These are phyloP conservation scores for Rotaria sp. DNA, from an alignment of 2,888 invertebrate genomes.

Conservation along the genomic window DNA sequence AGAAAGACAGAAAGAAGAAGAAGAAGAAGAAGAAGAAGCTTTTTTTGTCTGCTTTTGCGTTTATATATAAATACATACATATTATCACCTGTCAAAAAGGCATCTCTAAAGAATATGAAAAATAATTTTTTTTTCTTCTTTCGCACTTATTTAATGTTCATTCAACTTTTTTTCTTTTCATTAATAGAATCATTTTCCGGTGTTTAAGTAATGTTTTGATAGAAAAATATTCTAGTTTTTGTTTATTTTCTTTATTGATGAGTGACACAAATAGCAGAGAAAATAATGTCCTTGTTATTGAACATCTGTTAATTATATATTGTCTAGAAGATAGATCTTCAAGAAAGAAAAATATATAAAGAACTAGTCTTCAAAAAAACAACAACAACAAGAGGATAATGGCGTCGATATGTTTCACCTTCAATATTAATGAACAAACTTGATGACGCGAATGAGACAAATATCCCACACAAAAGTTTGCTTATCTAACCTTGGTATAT, in stretches of 20 bases:
- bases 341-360: not conserved
- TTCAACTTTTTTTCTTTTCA: not conserved
- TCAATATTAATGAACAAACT: not conserved
- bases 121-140: not conserved
- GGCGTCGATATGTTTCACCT: not conserved
- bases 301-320: not conserved
- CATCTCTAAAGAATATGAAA: not conserved
- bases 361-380: not conserved
- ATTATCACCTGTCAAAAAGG: not conserved
- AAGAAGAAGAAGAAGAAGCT: not conserved
- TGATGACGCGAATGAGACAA: not conserved
- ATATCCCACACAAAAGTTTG: not conserved
- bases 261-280: not conserved
- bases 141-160: too few species aligned
- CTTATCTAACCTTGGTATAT: not conserved
- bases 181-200: not conserved
- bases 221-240: not conserved
- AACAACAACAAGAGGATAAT: not conserved
- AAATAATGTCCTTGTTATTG: not conserved
- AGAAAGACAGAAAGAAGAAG: too few species aligned
- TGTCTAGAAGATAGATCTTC: not conserved
- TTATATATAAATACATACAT: not conserved
- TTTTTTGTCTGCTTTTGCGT: not conserved
- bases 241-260: not conserved
- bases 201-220: not conserved